Conservation (phyloP, 23 tunicate genomes). For the Ciona savignyi region DNA sequence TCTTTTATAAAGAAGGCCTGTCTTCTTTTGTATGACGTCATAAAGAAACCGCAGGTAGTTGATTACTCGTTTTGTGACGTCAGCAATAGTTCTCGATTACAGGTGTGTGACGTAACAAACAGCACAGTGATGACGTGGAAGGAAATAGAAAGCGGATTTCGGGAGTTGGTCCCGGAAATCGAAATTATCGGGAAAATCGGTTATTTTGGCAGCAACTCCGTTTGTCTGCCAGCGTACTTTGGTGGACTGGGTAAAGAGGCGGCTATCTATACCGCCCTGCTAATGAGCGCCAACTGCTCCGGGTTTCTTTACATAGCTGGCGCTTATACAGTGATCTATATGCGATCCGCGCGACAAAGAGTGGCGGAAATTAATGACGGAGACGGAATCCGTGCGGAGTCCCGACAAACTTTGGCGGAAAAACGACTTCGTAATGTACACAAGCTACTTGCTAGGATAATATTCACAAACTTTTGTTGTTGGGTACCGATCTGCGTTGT, state of each 20-base stretch:
- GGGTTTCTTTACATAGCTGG: constrained; percentile 18
- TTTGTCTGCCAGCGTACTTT: constrained; percentile 34
- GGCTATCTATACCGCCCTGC: constrained; percentile 14
- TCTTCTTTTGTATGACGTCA: background rate
- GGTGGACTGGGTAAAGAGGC: no score
- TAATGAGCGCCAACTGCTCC: constrained; percentile 17
- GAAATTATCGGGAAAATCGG: constrained; percentile 17
- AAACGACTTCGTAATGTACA: constrained; percentile 19
- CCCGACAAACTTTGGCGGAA: background rate
- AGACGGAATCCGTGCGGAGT: no score
- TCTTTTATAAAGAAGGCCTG: constrained; percentile 25
- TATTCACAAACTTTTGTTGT: constrained; percentile 39
- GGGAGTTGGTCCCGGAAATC: background rate
- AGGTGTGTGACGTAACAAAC: background rate
- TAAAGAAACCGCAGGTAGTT: background rate
- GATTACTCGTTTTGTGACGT: no score
- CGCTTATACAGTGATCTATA: constrained; percentile 25
- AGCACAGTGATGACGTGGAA: constrained; percentile 2
- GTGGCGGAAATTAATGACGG: background rate
- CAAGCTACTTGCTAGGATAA: constrained; percentile 20
- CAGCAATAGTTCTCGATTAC: no score
- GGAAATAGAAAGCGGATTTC: background rate
- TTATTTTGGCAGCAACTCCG: constrained; percentile 38
- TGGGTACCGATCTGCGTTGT: constrained; percentile 42
- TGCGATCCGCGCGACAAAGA: background rate